Evolutionary conservation across 1,140 invertebrate species (phyloP).

Genomic region (Bombus superbus): DNA sequence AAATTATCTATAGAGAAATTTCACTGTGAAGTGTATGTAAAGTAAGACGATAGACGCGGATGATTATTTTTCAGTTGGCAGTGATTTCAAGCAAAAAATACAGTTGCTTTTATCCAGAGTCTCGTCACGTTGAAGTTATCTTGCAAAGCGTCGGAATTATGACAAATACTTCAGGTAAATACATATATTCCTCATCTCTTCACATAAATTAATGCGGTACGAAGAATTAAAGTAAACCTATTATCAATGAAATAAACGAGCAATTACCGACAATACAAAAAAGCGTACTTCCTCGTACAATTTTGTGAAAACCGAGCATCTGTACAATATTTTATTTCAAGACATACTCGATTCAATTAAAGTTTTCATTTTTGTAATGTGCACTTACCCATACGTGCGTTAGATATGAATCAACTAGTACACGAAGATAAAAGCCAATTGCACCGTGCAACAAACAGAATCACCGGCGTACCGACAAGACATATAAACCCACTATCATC

Average conservation of each 20-base stretch:
- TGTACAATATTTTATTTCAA: neutral
- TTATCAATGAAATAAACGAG: neutral
- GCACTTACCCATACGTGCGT: neutral
- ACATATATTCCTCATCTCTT: neutral
- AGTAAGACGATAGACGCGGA: too few species aligned
- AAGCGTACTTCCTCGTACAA: neutral
- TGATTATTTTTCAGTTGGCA: neutral
- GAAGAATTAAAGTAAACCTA: neutral
- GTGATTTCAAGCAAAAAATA: neutral
- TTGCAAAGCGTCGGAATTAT: neutral
- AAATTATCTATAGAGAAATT: neutral
- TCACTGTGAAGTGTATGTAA: neutral
- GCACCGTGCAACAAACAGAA: neutral
- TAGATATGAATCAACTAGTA: neutral
- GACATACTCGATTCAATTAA: neutral
- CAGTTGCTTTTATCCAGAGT: neutral
- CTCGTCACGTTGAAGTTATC: neutral
- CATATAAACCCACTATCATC: conserved; percentile 31
- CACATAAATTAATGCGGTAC: too few species aligned
- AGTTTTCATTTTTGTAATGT: neutral
- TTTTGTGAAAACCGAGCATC: neutral
- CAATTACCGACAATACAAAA: neutral
- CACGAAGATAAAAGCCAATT: neutral
- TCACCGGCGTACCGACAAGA: neutral
- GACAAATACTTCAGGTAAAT: neutral